Conservation (phyloP, 30 jellyfish, hydroid and myxozoan genomes). For the Sanderia malayensis region DNA sequence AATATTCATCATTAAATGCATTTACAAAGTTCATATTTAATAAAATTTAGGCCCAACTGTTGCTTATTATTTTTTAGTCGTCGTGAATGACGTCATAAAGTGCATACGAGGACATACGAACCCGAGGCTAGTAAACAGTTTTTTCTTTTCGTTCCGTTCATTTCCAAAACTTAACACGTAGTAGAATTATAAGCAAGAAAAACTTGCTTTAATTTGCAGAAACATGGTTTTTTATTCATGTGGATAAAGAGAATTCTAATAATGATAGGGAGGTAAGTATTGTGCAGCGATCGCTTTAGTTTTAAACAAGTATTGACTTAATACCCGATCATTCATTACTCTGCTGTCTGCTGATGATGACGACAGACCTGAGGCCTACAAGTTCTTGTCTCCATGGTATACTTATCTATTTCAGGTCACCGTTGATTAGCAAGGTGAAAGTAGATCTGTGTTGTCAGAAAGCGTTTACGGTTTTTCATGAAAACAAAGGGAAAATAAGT, state of each 20-base stretch:
- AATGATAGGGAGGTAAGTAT: neutral
- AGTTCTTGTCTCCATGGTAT: too few relatives aligned
- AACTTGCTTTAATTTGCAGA: neutral
- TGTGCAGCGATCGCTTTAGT: neutral
- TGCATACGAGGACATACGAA: too few relatives aligned
- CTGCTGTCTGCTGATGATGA: too few relatives aligned
- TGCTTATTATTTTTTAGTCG: too few relatives aligned
- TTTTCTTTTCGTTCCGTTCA: neutral
- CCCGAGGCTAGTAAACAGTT: neutral
- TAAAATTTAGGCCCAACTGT: too few relatives aligned
- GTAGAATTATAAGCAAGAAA: neutral
- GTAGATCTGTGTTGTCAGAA: conserved; percentile 55
- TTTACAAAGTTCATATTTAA: too few relatives aligned
- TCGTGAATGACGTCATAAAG: too few relatives aligned
- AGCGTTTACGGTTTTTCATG: conserved; percentile 34
- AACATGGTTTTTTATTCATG: neutral
- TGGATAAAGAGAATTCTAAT: neutral
- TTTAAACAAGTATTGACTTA: too few relatives aligned
- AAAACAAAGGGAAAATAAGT: conserved; percentile 13
- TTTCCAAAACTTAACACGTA: neutral
- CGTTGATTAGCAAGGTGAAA: conserved; percentile 30
- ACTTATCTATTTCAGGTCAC: conserved; percentile 29
- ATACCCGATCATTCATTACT: too few relatives aligned
- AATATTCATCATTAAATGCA: neutral
- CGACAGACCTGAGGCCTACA: too few relatives aligned